These are phyloP conservation scores for Distichodus sexfasciatus DNA, from an alignment of 2,797 vertebrate genomes.

Conservation along the genomic window DNA sequence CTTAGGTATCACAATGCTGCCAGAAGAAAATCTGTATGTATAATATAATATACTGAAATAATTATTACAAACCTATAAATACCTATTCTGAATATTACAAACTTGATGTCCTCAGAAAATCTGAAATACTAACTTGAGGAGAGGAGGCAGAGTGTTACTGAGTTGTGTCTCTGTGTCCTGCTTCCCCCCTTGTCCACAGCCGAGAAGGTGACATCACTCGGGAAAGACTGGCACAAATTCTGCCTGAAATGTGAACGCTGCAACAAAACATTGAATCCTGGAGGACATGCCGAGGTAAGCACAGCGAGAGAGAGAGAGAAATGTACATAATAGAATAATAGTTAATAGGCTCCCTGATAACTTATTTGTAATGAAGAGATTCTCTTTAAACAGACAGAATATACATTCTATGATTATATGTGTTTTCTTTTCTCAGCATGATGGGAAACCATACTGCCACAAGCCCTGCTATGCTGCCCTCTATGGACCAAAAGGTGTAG, in stretches of 20 bases:
- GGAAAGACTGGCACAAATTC: conserved; percentile 78
- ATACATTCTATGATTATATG: not conserved
- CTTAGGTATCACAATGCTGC: too few species aligned
- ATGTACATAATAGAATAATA: too few species aligned
- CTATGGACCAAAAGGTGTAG: conserved; percentile 69
- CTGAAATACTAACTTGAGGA: too few species aligned
- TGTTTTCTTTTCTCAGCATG: conserved; percentile 59
- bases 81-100: too few species aligned
- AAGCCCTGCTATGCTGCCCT: conserved; percentile 72
- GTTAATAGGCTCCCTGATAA: too few species aligned
- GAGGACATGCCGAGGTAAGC: conserved; percentile 73
- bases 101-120: too few species aligned
- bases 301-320: not conserved
- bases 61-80: too few species aligned
- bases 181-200: conserved; percentile 56
- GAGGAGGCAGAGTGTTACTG: too few species aligned
- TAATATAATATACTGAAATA: too few species aligned
- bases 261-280: conserved; percentile 71
- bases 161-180: too few species aligned
- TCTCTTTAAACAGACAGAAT: not conserved
- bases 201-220: conserved; percentile 74
- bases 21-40: too few species aligned
- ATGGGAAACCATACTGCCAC: conserved; percentile 72
- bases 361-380: too few species aligned
- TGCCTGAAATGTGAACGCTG: conserved; percentile 77